Conservation (phyloP, 2,888 invertebrate genomes). For the Melieria picta region DNA sequence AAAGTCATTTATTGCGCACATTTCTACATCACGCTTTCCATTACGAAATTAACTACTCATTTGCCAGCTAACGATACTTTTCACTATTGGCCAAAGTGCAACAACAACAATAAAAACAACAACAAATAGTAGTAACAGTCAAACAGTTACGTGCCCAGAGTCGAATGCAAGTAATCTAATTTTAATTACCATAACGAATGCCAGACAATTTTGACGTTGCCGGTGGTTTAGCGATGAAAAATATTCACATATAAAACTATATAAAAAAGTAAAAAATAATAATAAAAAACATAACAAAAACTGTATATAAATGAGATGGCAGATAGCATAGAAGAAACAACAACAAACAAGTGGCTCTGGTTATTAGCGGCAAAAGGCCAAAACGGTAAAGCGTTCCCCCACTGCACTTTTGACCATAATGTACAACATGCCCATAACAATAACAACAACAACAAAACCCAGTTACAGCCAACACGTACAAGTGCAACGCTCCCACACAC, state of each 20-base stretch:
- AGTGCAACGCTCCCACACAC: too few species aligned
- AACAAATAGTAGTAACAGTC: neutral
- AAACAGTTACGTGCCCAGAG: neutral
- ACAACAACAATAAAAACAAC: neutral
- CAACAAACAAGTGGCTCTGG: too few species aligned
- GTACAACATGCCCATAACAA: too few species aligned
- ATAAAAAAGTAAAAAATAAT: neutral
- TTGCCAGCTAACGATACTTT: conserved; percentile 3
- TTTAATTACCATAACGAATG: conserved; percentile 10
- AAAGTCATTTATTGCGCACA: neutral
- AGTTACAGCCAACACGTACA: too few species aligned
- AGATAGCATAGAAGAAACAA: too few species aligned
- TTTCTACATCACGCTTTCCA: conserved; percentile 3
- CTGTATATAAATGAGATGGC: neutral
- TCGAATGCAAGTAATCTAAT: conserved; percentile 4
- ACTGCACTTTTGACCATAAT: neutral
- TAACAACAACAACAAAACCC: too few species aligned
- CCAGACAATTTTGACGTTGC: too few species aligned
- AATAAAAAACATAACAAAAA: neutral
- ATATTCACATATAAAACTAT: too few species aligned
- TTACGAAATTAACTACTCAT: conserved; percentile 5
- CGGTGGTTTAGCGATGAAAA: too few species aligned
- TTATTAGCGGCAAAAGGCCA: too few species aligned
- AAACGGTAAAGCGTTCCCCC: too few species aligned
- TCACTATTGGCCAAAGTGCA: neutral